Base-by-base conservation (phyloP, 2,797 vertebrate genomes). In the Lateolabrax maculatus region DNA sequence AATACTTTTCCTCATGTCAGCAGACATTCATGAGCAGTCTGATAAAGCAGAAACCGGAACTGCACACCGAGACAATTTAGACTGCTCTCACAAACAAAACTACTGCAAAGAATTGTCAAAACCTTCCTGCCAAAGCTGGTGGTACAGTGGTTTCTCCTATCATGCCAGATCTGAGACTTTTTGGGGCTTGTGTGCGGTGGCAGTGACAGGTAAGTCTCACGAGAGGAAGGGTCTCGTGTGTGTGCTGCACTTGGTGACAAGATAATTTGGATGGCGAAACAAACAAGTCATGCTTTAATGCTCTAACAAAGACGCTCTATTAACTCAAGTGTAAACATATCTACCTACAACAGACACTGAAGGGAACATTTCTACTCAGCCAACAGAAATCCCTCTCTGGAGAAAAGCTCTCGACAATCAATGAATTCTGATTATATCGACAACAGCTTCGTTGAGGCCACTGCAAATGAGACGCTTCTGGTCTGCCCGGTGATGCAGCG, bases 381-480 rank as follows among this genome's bases (percentile, higher is more conserved):
- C 63, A 27, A 79, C 56, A 68, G 37, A 63, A 76, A 73, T 27
- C 34, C 46, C 65, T 65, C 87, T 51, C 56, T 25, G 27, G 84
- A 77, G 76, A 80, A 80, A 86, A 66, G 60, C 80, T 39, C 31
- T 10, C 61, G 73, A 83, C 77, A 81, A 93, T 93, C 91, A 89
- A 92, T 89, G 81, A 71, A 81, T 84, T 73, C 74, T 70, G 79
- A 92, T 92, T 91, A 89, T 87, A 90, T 62, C 52, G 43, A 87
- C 78, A 84, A 77, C 57, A 51, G 68, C n/a, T 19, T 63, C 9
- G 2, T 27, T 2, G 70, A 25, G 44, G 75, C 41, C n/a, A 1
- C 52, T 41, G 75, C 82, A 84, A 81, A 87, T 77, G 79, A 89
- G 84, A 58, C 41, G 36, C 55, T 71, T 19, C 23, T 5, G 63